Base-by-base conservation (phyloP, 2,113 vertebrate genomes). In the Prionailurus bengalensis region DNA sequence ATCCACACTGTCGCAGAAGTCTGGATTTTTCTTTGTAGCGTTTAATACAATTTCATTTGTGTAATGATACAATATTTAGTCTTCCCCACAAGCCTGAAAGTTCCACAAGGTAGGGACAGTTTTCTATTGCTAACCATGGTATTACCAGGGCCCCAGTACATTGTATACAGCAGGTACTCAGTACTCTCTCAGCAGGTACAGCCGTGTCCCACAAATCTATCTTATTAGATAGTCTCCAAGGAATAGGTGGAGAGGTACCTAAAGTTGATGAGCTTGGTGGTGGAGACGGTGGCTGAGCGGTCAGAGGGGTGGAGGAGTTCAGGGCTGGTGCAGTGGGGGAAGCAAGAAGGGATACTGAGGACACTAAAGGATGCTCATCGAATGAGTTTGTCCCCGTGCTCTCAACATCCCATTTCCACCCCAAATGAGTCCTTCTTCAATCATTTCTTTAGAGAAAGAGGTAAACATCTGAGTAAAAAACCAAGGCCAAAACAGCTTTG, bases 381-480 rank as follows among this genome's bases (percentile, higher is more conserved):
- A 91, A 65, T 39, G 19, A 84, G 80, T 17, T 21, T 31, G 45
- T 61, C 70, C 23, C 42, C 53, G 6, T 14, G 13, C 42, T 25
- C 55, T 53, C 91, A 42, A 16, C 19, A 66, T 31, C 36, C 68
- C 61, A 33, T 16, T 25, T 53, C 42, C 21, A 27, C 27, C 78
- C 81, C 36, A 63, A 76, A 94, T 53, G 80, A 73, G 55, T 68
- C 89, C 68, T 71, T 79, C 63, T 78, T 58, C 42, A 86, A 29
- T 16, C 76, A 51, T 81, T 94, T 94, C 48, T 97, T 94, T 78
- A 36, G 33, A 90, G 55, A 97, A 83, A 66, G 48, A 89, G 68
- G 82, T 48, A 89, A 83, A 80, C 85, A 10, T 95, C 55, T 36
- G 36, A 85, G 88, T 87, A 94, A 0, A 97, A 89, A 91, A 45